Evolutionary conservation across 2,888 invertebrate species (phyloP), one percentile per base, ranked within the genome.

Genomic region (Drosophila affinis): DNA sequence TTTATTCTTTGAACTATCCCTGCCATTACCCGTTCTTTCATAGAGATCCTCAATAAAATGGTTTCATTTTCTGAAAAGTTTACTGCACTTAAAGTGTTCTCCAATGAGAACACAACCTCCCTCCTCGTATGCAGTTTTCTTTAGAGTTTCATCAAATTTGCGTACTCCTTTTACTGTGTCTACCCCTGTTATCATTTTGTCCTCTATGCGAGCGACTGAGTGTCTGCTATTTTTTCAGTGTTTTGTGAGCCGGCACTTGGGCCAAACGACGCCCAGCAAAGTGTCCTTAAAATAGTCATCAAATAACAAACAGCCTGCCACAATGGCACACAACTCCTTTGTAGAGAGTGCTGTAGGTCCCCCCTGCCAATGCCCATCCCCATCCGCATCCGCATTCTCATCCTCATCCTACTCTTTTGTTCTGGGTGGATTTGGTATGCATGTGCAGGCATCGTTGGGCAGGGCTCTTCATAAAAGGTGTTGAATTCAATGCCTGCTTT

Each of bases 401-500:
- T 46, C n/a, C 49, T 3, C 32, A 0, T 32, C 3, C 32, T 57
- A 44, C 48, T 27, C 39, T 14, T n/a, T 29, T 32, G 14, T 32
- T 47, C 47, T 27, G 9, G 34, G n/a, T 48, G 56, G 78, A 87
- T 78, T 85, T 74, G 27, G 62, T 65, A 78, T 77, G 78, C 79
- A 76, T 72, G 70, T 64, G 60, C 57, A 54, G 62, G 69, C 70
- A 69, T 45, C 32, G 34, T 39, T 39, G 34, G 39, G 39, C 39
- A 24, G 47, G 45, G 9, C 57, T 69, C 77, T 81, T 72, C 57
- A 59, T 61, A 62, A 73, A 72, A 85, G 76, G 86, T 82, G 82
- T 85, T 84, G 73, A 85, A 87, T 85, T 79, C 65, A 72, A 82
- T 68, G 69, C 87, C 74, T 72, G 65, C 59, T 29, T 81, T 64